These are phyloP conservation scores for Conus ventricosus DNA, from an alignment of 1,140 invertebrate genomes.

Conservation along the genomic window DNA sequence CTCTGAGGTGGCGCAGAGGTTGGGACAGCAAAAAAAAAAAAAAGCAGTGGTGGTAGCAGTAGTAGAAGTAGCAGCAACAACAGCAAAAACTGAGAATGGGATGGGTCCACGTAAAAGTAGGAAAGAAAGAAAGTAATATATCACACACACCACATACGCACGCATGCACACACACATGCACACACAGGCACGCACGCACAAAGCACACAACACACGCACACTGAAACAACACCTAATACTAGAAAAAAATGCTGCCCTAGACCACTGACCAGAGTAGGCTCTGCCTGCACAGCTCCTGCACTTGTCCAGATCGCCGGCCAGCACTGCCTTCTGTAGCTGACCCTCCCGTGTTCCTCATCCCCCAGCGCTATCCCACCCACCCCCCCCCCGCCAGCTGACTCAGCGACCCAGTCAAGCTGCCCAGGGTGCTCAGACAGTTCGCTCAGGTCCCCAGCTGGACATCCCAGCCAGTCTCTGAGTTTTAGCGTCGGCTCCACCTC, in stretches of 20 bases:
- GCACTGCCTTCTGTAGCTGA: not conserved
- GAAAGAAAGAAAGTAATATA: not conserved
- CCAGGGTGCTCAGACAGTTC: not conserved
- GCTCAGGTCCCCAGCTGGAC: not conserved
- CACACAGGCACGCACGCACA: not conserved
- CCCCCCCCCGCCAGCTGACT: not conserved
- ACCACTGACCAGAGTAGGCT: conserved; percentile 10
- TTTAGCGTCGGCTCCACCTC: not conserved
- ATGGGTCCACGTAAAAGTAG: not conserved
- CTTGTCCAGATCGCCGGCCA: not conserved
- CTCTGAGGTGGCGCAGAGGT: no score
- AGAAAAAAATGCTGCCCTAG: not conserved
- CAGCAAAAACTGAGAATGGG: not conserved
- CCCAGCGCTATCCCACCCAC: not conserved
- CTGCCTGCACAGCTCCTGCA: not conserved
- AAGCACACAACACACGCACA: not conserved
- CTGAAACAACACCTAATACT: not conserved
- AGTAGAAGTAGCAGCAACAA: not conserved
- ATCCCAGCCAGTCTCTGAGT: not conserved
- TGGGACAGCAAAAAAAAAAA: no score
- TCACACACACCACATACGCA: not conserved
- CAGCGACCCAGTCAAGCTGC: not conserved
- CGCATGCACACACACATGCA: no score
- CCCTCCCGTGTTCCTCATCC: not conserved
- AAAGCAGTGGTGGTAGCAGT: no score